These are phyloP conservation scores for Panurus biarmicus DNA, from an alignment of 2,113 vertebrate species.

Conservation along the genomic window DNA sequence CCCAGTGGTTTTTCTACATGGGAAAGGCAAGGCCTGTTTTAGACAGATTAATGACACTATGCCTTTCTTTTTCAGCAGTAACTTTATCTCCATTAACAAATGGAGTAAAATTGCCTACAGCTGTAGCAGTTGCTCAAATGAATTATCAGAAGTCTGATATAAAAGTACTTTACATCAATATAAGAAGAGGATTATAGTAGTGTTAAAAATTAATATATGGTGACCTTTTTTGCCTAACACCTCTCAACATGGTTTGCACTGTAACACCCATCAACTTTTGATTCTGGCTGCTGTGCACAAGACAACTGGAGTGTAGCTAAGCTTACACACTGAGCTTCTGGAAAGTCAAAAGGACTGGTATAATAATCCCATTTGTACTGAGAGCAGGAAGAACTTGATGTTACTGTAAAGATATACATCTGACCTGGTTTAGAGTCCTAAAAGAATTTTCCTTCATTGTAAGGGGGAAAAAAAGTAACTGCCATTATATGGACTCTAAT, in stretches of 20 bases:
- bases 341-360: neutral
- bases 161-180: neutral
- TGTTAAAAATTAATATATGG: neutral
- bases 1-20: neutral
- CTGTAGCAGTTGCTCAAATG: neutral
- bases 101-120: neutral
- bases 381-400: neutral
- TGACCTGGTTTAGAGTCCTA: neutral
- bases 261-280: neutral
- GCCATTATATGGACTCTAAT: neutral
- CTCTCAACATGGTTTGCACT: neutral
- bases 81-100: neutral
- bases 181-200: neutral
- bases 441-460: neutral
- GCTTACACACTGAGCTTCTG: neutral
- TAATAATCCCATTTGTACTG: neutral
- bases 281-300: neutral
- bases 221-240: neutral
- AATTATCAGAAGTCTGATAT: neutral
- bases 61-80: neutral
- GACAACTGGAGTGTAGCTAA: rapidly evolving
- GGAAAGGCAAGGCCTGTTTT: neutral
- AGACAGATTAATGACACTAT: neutral
- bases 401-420: rapidly evolving
- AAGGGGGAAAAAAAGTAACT: neutral